These are phyloP conservation scores for Lepus europaeus DNA, from an alignment of 2,113 vertebrate species.

Conservation along the genomic window DNA sequence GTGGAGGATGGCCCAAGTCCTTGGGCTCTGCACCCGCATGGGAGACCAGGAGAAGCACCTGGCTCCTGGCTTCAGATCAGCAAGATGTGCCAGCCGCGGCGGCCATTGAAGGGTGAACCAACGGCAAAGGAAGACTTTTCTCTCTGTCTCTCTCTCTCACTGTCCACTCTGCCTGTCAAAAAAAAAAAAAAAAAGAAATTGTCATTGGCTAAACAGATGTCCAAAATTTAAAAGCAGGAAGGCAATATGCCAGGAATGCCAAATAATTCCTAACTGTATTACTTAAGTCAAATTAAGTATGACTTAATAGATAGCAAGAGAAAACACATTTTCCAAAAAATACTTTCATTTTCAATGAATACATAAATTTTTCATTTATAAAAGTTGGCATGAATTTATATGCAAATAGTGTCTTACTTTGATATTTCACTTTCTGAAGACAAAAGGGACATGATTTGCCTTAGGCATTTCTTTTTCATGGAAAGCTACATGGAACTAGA, in stretches of 20 bases:
- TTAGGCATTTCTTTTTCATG: slow-evolving; percentile 61
- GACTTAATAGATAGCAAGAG: slow-evolving; percentile 67
- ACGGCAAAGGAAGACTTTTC: too few relatives aligned
- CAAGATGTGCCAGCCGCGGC: too few relatives aligned
- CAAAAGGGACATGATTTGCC: slow-evolving; percentile 53
- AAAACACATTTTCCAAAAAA: slow-evolving; percentile 58
- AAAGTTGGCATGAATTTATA: slow-evolving; percentile 59
- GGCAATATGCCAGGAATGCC: not conserved
- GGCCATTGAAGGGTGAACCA: too few relatives aligned
- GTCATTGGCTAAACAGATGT: not conserved
- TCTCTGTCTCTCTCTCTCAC: too few relatives aligned
- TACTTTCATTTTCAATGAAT: slow-evolving; percentile 64
- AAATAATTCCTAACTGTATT: not conserved
- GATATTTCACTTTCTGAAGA: slow-evolving; percentile 36
- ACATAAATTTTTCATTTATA: slow-evolving; percentile 74
- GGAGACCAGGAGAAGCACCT: too few relatives aligned
- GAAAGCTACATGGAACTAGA: slow-evolving; percentile 39
- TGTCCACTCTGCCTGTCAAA: too few relatives aligned
- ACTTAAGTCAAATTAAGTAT: slow-evolving; percentile 28
- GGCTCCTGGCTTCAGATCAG: too few relatives aligned
- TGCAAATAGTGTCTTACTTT: slow-evolving; percentile 62
- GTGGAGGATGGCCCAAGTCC: too few relatives aligned
- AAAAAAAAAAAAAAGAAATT: too few relatives aligned
- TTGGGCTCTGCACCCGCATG: too few relatives aligned
- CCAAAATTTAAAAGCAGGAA: not conserved